These are phyloP conservation scores for Theristicus caerulescens DNA, from an alignment of 2,113 vertebrate species.

Conservation along the genomic window DNA sequence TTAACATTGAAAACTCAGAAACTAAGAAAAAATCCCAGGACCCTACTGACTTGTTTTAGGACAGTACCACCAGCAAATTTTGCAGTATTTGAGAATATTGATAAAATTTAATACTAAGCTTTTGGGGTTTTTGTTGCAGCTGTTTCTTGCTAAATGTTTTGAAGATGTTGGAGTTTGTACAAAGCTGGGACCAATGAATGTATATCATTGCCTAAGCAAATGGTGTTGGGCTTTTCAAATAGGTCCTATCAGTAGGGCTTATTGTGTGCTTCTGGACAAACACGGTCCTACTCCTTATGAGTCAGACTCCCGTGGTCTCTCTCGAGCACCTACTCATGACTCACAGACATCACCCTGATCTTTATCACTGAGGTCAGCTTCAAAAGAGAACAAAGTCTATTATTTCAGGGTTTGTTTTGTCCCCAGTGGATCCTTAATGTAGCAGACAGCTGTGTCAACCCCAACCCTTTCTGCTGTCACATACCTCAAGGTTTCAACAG, in stretches of 20 bases:
- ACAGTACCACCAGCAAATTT: background rate
- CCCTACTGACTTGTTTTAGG: background rate
- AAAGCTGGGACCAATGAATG: background rate
- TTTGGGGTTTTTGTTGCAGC: background rate
- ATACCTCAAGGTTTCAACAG: background rate
- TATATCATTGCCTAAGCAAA: background rate
- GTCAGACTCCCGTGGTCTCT: background rate
- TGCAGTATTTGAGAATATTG: background rate
- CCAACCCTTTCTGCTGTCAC: background rate
- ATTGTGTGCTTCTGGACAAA: background rate
- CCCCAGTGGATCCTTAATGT: background rate
- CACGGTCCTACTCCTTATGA: background rate
- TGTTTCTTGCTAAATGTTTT: background rate
- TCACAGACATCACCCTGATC: background rate
- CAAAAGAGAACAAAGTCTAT: background rate
- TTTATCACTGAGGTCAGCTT: background rate
- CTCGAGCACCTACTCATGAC: constrained; percentile 23
- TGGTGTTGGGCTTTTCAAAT: background rate
- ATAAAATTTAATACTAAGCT: background rate
- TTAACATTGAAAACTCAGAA: background rate
- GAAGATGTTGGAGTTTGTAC: background rate
- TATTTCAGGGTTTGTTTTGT: background rate
- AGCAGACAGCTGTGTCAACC: background rate
- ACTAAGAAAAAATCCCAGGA: background rate
- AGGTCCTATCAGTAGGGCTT: background rate